Evolutionary conservation across 2,888 invertebrate species (phyloP), one percentile per base, ranked within the genome.

Genomic region (Protonemura montana): DNA sequence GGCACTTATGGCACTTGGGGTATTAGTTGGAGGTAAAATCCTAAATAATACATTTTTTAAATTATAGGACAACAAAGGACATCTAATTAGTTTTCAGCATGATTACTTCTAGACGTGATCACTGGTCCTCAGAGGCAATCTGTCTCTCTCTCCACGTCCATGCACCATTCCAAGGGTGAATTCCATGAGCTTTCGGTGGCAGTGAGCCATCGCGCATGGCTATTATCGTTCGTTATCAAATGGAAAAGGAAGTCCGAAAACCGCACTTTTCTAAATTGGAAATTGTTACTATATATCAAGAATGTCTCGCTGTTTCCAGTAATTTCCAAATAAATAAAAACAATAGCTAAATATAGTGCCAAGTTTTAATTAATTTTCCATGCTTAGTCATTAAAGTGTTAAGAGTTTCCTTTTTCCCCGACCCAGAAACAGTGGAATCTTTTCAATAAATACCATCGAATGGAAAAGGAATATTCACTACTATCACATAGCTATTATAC

Each of bases 201-300:
- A 59, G 59, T 59, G 21, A 59, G 59, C 59, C 59, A 59, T 21
- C 59, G 7, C 59, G 59, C 13, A 59, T 59, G 21, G 10, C 78
- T 0, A 78, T 78, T 78, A 78, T 78, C 78, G 78, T 5, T 27
- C 27, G 28, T 78, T 78, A 78, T 25, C 78, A 78, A 28, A 78
- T 27, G 26, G 78, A 78, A 78, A 59, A 21, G 59, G 59, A 78
- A 78, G 10, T 7, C 78, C 78, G 27, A 78, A 78, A 25, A 78
- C 26, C 7, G 26, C 26, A 78, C 28, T 28, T 78, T 78, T 78
- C 28, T 78, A 27, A 78, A 78, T 78, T 78, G 78, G 78, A 13
- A 27, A 78, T 78, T 78, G 26, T 7, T 26, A 78, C n/a, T 16
- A 35, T 59, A 59, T 78, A 35, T 35, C 35, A 35, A 10, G 78